A percentile compares a stretch with the other conserved stretches of the same genome.
These are phyloP conservation scores for Pseudonaja textilis DNA, from an alignment of 2,113 vertebrate genomes.

Conservation along the genomic window DNA sequence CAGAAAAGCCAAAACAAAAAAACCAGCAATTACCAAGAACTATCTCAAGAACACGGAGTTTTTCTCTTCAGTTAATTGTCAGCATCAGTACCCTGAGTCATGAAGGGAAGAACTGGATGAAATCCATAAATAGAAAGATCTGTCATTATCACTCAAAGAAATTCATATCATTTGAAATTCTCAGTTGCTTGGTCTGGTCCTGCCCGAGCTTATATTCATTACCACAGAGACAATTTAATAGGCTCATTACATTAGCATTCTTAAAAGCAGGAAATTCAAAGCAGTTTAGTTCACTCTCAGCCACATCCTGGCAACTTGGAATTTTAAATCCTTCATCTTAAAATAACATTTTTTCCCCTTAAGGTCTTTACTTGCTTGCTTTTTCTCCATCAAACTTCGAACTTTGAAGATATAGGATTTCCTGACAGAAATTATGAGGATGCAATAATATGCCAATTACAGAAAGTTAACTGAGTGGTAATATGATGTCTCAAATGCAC, in stretches of 20 bases:
- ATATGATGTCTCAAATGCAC: slow-evolving; percentile 59
- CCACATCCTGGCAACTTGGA: slow-evolving; percentile 41
- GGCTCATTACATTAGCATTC: slow-evolving; percentile 40
- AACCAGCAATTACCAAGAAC: slow-evolving; percentile 39
- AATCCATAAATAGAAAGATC: slow-evolving; percentile 46
- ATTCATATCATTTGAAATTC: slow-evolving; percentile 2
- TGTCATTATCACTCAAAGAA: slow-evolving; percentile 23
- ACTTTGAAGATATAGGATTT: slow-evolving; percentile 41
- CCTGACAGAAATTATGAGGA: slow-evolving; percentile 64
- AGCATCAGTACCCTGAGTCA: slow-evolving; percentile 42
- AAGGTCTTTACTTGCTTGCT: slow-evolving; percentile 48
- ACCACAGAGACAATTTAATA: slow-evolving; percentile 38
- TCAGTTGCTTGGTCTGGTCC: slow-evolving; percentile 11
- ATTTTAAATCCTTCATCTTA: slow-evolving; percentile 51
- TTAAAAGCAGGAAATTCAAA: slow-evolving; percentile 43
- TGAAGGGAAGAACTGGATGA: slow-evolving; percentile 40
- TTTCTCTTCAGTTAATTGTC: slow-evolving; percentile 54
- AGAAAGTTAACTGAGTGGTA: slow-evolving; percentile 63
- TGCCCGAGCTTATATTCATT: slow-evolving; percentile 29
- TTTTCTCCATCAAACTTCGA: slow-evolving; percentile 54
- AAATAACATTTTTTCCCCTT: slow-evolving; percentile 52
- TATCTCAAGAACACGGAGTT: slow-evolving; percentile 38
- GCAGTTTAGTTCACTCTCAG: slow-evolving; percentile 39
- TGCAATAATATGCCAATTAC: slow-evolving; percentile 67
- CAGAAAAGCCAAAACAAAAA: neutral